Evolutionary conservation across 2,888 invertebrate species (phyloP).

Genomic region (Graphium colonna): DNA sequence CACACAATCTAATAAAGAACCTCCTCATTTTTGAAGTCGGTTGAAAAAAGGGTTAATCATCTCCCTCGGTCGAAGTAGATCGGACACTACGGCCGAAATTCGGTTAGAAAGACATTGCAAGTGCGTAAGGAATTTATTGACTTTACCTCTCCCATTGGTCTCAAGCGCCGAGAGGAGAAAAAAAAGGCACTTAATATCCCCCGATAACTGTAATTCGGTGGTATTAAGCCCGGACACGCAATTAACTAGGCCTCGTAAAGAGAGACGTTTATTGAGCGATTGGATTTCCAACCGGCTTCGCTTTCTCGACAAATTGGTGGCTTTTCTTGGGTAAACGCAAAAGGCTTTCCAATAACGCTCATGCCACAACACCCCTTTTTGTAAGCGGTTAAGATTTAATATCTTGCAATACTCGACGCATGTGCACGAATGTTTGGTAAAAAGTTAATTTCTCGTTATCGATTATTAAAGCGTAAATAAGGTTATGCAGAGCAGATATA

Average conservation of each 20-base stretch:
- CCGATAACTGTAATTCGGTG: conserved; percentile 33
- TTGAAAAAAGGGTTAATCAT: no score
- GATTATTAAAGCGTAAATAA: background rate
- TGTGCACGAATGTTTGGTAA: background rate
- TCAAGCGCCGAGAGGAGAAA: conserved; percentile 8
- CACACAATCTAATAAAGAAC: no score
- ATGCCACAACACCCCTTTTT: background rate
- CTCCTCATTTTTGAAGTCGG: no score
- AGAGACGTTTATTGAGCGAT: conserved; percentile 33
- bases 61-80: no score
- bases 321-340: conserved; percentile 12
- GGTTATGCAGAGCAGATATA: background rate
- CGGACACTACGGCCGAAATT: no score
- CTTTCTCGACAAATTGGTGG: conserved; percentile 19
- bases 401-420: background rate
- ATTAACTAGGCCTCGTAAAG: conserved; percentile 30
- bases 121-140: no score
- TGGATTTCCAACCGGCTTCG: conserved; percentile 24
- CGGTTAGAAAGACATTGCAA: no score
- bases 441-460: background rate
- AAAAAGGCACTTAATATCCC: conserved; percentile 26
- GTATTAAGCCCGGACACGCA: conserved; percentile 28
- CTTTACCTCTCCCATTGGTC: conserved; percentile 5
- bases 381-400: background rate
- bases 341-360: background rate